These are phyloP conservation scores for Anabas testudineus DNA, from an alignment of 2,797 vertebrate species.

Conservation along the genomic window DNA sequence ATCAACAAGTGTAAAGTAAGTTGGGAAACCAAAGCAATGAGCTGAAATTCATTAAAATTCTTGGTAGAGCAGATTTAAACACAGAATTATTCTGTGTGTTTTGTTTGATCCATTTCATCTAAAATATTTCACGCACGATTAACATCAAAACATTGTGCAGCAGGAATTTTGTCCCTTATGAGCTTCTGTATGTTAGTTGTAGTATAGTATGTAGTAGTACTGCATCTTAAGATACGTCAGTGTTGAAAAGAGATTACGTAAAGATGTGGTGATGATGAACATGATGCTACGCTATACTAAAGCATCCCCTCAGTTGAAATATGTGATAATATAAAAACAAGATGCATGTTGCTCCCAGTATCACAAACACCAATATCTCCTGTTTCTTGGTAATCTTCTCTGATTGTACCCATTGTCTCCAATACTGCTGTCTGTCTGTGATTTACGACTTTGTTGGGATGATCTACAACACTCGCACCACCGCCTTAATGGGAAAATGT, in stretches of 20 bases:
- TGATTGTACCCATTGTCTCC: slow-evolving; percentile 72
- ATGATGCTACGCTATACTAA: neutral
- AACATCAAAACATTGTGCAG: neutral
- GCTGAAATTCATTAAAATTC: neutral
- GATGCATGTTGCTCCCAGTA: slow-evolving; percentile 41
- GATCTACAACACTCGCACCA: slow-evolving; percentile 71
- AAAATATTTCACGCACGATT: neutral
- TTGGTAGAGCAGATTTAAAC: no score
- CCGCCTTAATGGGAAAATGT: slow-evolving; percentile 82
- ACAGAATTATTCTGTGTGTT: no score
- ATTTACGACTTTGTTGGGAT: slow-evolving; percentile 82
- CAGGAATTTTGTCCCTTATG: neutral
- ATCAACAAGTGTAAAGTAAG: neutral
- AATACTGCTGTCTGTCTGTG: slow-evolving; percentile 67
- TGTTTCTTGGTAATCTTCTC: slow-evolving; percentile 71
- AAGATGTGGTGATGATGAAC: slow-evolving; percentile 8
- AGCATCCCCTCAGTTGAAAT: slow-evolving; percentile 25
- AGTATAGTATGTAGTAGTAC: no score
- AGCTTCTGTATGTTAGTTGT: neutral
- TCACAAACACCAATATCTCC: slow-evolving; percentile 53
- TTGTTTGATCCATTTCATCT: neutral
- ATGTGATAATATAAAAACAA: slow-evolving; percentile 39
- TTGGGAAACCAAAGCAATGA: neutral
- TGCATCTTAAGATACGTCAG: neutral
- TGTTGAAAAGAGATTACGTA: slow-evolving; percentile 15